Evolutionary conservation across 2,113 vertebrate genomes (phyloP).

Genomic region (Cnemophilus loriae): DNA sequence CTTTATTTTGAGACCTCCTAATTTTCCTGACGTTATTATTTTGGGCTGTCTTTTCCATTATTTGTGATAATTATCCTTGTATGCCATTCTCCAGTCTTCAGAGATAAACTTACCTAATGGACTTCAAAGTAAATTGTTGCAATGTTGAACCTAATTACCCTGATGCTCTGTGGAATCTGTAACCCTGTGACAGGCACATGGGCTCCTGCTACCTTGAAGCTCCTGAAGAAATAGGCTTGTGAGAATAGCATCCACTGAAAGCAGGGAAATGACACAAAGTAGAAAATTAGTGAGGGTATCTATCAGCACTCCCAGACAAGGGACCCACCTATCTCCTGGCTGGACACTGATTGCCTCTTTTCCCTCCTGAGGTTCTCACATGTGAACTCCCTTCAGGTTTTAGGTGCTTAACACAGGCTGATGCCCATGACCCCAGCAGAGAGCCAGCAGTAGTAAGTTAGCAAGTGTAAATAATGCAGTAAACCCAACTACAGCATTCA

Average conservation of each 20-base stretch:
- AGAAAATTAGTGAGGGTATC: neutral
- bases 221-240: neutral
- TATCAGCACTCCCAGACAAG: neutral
- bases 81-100: constrained; percentile 5
- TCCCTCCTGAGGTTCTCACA: neutral
- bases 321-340: neutral
- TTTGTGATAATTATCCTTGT: neutral
- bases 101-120: neutral
- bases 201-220: neutral
- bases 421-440: neutral
- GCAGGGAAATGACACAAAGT: neutral
- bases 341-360: neutral
- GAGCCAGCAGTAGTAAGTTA: neutral
- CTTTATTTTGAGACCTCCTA: constrained; percentile 8
- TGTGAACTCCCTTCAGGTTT: neutral
- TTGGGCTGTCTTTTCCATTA: neutral
- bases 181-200: neutral
- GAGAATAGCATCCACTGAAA: neutral
- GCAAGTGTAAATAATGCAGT: accelerated
- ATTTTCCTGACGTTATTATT: constrained; percentile 31
- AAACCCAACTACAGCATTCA: neutral
- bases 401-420: neutral
- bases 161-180: neutral
- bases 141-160: neutral
- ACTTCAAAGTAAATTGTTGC: constrained; percentile 37